Percentiles rank a stretch among this genome's conserved stretches.
phyloP scores from a whole-genome alignment of 2,113 vertebrate species.

The Pica pica region DNA sequence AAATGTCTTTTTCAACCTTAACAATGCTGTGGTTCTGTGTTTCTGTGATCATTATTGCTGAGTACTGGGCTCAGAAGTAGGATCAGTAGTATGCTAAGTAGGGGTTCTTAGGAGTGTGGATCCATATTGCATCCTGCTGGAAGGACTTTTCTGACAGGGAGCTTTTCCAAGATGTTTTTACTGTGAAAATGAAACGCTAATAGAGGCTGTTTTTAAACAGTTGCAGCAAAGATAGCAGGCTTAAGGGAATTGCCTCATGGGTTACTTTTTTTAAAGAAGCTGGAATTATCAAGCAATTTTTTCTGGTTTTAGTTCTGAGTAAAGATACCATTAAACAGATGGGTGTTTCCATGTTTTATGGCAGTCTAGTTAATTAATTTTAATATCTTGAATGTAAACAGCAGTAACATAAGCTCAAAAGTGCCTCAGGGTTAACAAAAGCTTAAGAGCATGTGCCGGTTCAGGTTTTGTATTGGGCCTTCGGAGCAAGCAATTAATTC shows the following conservation, averaged over 20 bases:
- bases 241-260: not conserved
- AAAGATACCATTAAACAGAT: not conserved
- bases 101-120: not conserved
- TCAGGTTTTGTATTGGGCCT: not conserved
- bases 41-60: not conserved
- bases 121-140: not conserved
- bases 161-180: not conserved
- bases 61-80: not conserved
- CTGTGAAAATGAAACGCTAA: not conserved
- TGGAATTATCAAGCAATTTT: not conserved
- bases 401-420: not conserved
- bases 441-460: not conserved
- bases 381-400: slow-evolving; percentile 17
- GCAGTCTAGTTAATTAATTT: not conserved
- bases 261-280: not conserved
- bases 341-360: not conserved
- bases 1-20: not conserved
- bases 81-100: not conserved
- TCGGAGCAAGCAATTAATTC: not conserved
- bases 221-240: not conserved
- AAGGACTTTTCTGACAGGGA: not conserved
- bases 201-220: not conserved
- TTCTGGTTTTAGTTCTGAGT: not conserved
- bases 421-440: slow-evolving; percentile 22
- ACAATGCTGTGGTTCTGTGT: not conserved